phyloP scores from a whole-genome alignment of 1,140 invertebrate species.

The Zaprionus capensis region DNA sequence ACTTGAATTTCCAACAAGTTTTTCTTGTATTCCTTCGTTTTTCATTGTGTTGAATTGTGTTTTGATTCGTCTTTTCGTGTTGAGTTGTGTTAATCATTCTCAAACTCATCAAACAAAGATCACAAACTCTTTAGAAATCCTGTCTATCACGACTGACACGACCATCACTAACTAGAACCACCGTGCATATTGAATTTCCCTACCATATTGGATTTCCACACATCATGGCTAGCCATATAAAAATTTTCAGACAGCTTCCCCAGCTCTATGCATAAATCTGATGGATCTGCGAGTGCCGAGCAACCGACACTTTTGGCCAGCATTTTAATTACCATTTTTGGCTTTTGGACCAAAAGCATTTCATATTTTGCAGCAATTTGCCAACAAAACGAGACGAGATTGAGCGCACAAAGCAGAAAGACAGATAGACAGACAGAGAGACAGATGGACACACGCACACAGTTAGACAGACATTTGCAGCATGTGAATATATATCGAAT shows the following conservation, averaged over 20 bases:
- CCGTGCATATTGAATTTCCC: constrained; percentile 26
- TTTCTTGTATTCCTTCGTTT: too few relatives aligned
- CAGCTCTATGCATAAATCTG: constrained; percentile 17
- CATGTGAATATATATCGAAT: constrained; percentile 20
- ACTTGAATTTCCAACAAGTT: too few relatives aligned
- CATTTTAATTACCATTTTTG: constrained; percentile 76
- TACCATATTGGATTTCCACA: constrained; percentile 23
- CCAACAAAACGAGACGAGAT: constrained; percentile 47
- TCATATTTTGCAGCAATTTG: constrained; percentile 72
- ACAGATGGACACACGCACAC: not conserved
- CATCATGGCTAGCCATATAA: constrained; percentile 21
- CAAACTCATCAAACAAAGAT: too few relatives aligned
- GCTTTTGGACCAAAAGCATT: constrained; percentile 48
- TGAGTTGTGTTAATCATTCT: too few relatives aligned
- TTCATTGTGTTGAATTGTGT: too few relatives aligned
- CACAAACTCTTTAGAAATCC: too few relatives aligned
- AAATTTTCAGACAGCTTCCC: constrained; percentile 28
- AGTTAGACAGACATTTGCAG: not conserved
- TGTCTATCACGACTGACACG: not conserved
- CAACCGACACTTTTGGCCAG: constrained; percentile 62
- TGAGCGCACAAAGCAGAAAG: constrained; percentile 46
- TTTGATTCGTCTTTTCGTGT: too few relatives aligned
- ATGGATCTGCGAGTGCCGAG: constrained; percentile 26
- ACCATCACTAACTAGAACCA: not conserved
- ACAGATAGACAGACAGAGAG: not conserved